Evolutionary conservation across 23 tunicate species (phyloP).

Genomic region (Styela plicata): DNA sequence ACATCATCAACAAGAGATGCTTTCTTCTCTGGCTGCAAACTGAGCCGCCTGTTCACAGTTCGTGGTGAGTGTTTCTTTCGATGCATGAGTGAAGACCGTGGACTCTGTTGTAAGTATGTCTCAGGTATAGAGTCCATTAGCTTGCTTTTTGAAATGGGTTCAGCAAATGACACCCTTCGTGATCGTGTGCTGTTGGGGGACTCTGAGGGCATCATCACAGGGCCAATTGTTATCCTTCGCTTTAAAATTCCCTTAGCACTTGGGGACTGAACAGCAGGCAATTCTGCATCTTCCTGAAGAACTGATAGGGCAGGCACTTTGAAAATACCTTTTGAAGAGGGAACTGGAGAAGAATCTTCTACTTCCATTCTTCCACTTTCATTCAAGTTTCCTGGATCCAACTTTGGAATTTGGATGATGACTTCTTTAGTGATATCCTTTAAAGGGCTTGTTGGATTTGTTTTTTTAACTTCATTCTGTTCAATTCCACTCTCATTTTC

Average conservation of each 20-base stretch:
- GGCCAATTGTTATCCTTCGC: constrained; percentile 33
- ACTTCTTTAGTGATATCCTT: neutral
- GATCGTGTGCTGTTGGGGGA: constrained; percentile 14
- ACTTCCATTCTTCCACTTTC: neutral
- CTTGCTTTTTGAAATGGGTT: constrained; percentile 49
- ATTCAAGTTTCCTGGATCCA: neutral
- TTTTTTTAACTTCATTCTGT: neutral
- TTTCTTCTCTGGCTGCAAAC: constrained; percentile 53
- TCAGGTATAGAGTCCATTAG: neutral
- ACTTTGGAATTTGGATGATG: neutral
- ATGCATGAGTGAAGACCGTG: constrained; percentile 17
- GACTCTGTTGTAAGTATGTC: neutral
- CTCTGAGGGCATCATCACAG: neutral
- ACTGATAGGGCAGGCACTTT: neutral
- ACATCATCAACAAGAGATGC: constrained; percentile 9
- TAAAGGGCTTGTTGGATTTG: neutral
- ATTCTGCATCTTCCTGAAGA: neutral
- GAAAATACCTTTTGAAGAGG: neutral
- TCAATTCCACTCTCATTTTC: too few species aligned
- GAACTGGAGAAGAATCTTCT: neutral
- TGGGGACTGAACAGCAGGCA: neutral
- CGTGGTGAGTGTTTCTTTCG: constrained; percentile 28
- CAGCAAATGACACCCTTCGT: constrained; percentile 77
- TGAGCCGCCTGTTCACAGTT: constrained; percentile 63
- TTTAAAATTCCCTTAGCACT: constrained; percentile 59